phyloP scores from a whole-genome alignment of 2,888 invertebrate species.

The Agrotis clavis region DNA sequence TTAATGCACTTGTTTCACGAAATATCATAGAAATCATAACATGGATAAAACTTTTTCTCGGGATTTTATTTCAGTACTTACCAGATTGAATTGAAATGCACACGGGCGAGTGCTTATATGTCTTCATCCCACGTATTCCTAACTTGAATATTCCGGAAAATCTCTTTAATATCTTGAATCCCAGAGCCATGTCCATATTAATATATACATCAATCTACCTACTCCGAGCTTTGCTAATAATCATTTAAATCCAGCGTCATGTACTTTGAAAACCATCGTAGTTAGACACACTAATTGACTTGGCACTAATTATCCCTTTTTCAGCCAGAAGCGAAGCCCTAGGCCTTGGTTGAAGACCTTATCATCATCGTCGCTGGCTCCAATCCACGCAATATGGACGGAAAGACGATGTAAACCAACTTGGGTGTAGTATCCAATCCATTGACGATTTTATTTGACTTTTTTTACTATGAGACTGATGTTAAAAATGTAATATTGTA shows the following conservation, averaged over 20 bases:
- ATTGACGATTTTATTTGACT: conserved; percentile 59
- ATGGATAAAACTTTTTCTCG: too few species aligned
- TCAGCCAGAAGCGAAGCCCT: conserved; percentile 81
- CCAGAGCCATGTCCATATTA: too few species aligned
- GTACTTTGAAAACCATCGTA: conserved; percentile 63
- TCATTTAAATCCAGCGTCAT: conserved; percentile 20
- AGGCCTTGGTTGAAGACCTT: conserved; percentile 72
- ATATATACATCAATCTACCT: too few species aligned
- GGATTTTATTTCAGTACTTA: too few species aligned
- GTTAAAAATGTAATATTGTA: background rate
- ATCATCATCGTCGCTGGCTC: conserved; percentile 72
- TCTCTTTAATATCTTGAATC: too few species aligned
- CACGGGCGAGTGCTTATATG: too few species aligned
- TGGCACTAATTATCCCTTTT: conserved; percentile 71
- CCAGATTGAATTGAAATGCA: too few species aligned
- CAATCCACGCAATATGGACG: conserved; percentile 83
- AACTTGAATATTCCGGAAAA: too few species aligned
- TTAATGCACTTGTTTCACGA: too few species aligned
- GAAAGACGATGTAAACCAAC: conserved; percentile 79
- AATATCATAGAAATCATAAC: too few species aligned
- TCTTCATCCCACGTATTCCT: too few species aligned
- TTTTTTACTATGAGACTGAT: conserved; percentile 47
- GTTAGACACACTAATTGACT: conserved; percentile 73
- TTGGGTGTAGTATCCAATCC: conserved; percentile 73
- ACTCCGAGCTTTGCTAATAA: background rate